These are phyloP conservation scores for Pipistrellus pygmaeus DNA, from an alignment of 2,797 vertebrate species.

Conservation along the genomic window DNA sequence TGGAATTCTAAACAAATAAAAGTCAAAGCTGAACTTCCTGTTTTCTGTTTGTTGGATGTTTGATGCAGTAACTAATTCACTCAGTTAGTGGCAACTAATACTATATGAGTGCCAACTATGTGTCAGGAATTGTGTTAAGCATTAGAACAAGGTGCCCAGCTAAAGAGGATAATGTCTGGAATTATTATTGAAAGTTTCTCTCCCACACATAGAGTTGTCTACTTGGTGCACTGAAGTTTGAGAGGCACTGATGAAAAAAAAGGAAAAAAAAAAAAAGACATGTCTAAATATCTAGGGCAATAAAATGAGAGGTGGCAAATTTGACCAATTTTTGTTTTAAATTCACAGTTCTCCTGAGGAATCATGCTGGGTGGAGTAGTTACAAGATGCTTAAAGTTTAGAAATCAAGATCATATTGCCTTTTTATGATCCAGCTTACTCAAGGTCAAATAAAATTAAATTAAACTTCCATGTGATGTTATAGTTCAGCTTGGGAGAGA, in stretches of 20 bases:
- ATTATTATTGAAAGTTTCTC: slow-evolving; percentile 18
- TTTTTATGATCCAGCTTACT: slow-evolving; percentile 41
- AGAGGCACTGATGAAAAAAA: background rate
- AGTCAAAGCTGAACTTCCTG: slow-evolving; percentile 12
- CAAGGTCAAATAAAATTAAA: slow-evolving; percentile 66
- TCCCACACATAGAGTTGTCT: background rate
- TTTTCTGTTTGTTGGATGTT: background rate
- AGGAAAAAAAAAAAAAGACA: background rate
- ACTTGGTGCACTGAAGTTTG: background rate
- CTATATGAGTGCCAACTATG: background rate
- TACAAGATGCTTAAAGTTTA: slow-evolving; percentile 37
- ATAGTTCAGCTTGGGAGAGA: slow-evolving; percentile 46
- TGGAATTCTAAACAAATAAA: slow-evolving; percentile 46
- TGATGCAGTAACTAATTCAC: slow-evolving; percentile 15
- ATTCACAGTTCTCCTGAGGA: background rate
- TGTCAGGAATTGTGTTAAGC: background rate
- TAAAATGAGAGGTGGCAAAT: slow-evolving; percentile 14
- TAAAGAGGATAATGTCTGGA: background rate
- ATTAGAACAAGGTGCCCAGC: background rate
- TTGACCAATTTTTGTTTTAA: background rate
- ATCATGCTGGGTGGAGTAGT: background rate
- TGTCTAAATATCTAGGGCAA: background rate
- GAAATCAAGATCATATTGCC: slow-evolving; percentile 22
- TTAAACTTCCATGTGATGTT: background rate
- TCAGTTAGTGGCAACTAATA: background rate